Evolutionary conservation across 1,140 invertebrate species (phyloP).

Genomic region (Listronotus oregonensis): DNA sequence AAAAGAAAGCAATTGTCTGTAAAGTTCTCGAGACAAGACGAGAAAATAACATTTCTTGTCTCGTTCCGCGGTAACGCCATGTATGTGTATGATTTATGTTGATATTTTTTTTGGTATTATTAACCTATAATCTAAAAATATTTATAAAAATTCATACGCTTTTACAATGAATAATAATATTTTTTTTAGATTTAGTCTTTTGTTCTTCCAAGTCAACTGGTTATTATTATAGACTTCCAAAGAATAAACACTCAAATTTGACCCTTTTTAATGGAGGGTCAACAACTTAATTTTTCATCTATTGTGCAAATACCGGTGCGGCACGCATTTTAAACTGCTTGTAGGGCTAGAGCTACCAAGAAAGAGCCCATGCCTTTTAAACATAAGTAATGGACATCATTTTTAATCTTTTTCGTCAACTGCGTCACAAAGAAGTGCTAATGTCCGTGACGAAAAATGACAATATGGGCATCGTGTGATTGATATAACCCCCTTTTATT

Average conservation of each 20-base stretch:
- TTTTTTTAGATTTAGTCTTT: too few relatives aligned
- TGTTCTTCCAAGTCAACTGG: too few relatives aligned
- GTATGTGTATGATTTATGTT: too few relatives aligned
- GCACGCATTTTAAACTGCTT: slow-evolving; percentile 29
- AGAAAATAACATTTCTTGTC: too few relatives aligned
- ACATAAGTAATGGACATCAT: slow-evolving; percentile 44
- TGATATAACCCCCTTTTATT: slow-evolving; percentile 17
- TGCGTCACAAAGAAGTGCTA: slow-evolving; percentile 33
- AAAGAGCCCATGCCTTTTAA: slow-evolving; percentile 27
- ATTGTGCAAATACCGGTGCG: slow-evolving; percentile 41
- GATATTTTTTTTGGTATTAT: too few relatives aligned
- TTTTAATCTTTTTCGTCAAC: slow-evolving; percentile 44
- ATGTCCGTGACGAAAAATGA: slow-evolving; percentile 41
- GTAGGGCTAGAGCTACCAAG: slow-evolving; percentile 23
- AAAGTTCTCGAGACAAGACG: too few relatives aligned
- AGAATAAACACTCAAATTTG: slow-evolving; percentile 1
- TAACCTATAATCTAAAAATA: too few relatives aligned
- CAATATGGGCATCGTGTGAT: slow-evolving; percentile 40
- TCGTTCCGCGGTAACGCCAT: too few relatives aligned
- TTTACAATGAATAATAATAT: too few relatives aligned
- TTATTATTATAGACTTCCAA: too few relatives aligned
- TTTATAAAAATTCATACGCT: too few relatives aligned
- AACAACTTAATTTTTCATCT: slow-evolving; percentile 47
- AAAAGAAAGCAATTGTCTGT: too few relatives aligned
- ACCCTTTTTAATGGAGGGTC: slow-evolving; percentile 33